phyloP scores from a whole-genome alignment of 1,140 invertebrate species.

The Ceratina australensis region DNA sequence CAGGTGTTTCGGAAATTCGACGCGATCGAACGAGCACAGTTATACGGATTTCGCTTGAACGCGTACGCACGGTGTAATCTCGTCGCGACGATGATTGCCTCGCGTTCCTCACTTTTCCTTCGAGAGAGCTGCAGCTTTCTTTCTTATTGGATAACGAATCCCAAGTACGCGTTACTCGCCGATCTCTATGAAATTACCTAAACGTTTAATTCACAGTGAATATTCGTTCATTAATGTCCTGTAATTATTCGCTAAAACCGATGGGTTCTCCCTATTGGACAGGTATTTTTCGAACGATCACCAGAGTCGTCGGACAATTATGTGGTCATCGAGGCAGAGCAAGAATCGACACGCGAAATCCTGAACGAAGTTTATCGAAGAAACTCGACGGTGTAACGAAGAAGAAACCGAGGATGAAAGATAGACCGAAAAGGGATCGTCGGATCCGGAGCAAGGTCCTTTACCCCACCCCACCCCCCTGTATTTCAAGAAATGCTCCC shows the following conservation, averaged over 20 bases:
- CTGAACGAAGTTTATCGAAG: too few relatives aligned
- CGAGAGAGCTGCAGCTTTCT: background rate
- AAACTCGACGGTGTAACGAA: background rate
- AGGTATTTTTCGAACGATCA: too few relatives aligned
- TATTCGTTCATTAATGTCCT: too few relatives aligned
- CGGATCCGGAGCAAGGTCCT: background rate
- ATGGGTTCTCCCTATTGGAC: too few relatives aligned
- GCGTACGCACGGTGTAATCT: background rate
- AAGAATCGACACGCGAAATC: too few relatives aligned
- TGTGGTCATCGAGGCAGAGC: too few relatives aligned
- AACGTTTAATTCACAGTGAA: too few relatives aligned
- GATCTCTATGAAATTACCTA: too few relatives aligned
- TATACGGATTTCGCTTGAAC: background rate
- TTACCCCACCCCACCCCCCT: background rate
- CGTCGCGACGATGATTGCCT: background rate
- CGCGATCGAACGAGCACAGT: background rate
- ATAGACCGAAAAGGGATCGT: background rate
- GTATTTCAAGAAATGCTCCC: conserved; percentile 15
- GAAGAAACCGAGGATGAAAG: background rate
- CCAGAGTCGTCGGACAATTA: too few relatives aligned
- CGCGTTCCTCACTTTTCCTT: background rate
- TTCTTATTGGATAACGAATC: background rate
- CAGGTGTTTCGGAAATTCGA: conserved; percentile 32
- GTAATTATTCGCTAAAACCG: too few relatives aligned
- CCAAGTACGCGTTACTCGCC: too few relatives aligned